Base-by-base conservation (phyloP, 2,888 invertebrate genomes). In the Dryomyza anilis region DNA sequence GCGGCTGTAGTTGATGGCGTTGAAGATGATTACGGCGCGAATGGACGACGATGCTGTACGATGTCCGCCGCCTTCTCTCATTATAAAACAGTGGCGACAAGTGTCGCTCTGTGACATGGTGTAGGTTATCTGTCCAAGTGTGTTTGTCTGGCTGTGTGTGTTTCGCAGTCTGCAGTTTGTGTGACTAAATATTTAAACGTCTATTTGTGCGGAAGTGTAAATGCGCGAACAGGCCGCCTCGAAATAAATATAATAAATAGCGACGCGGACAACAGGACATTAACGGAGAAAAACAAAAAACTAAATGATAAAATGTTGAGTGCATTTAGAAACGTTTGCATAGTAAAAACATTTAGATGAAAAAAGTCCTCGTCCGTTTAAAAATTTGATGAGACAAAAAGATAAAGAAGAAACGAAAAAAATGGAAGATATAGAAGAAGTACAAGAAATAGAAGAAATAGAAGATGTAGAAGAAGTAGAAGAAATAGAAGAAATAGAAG, bases 161-260 rank as follows among this genome's bases (percentile, higher is more conserved):
- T 21, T 36, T 36, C 23, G 55, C 39, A 23, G 56, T 43, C n/a
- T n/a, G 53, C 53, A 53, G n/a, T n/a, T n/a, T n/a, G n/a, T n/a
- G n/a, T n/a, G n/a, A n/a, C n/a, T 53, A 30, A 39, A 25, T 25
- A 43, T 43, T 56, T 46, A 59, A 59, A 33, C 25, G 59, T 59
- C 59, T 48, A 46, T 59, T 59, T 48, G 48, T 33, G 59, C 59
- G 59, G 59, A 59, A 59, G 59, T 59, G 59, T 46, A 23, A 59
- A 59, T 46, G 46, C 46, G 59, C 59, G 59, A 59, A 59, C 30
- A 59, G 59, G 59, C 58, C 48, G 48, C 59, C 48, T 46, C 59
- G 48, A 59, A 59, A 59, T 59, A 46, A 59, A 30, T 48, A 46
- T 48, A 48, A 55, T 33, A 10, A 33, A 45, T 29, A 29, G 21